Conservation (phyloP, 2,797 vertebrate genomes). For the Helicolenus hilgendorfi region DNA sequence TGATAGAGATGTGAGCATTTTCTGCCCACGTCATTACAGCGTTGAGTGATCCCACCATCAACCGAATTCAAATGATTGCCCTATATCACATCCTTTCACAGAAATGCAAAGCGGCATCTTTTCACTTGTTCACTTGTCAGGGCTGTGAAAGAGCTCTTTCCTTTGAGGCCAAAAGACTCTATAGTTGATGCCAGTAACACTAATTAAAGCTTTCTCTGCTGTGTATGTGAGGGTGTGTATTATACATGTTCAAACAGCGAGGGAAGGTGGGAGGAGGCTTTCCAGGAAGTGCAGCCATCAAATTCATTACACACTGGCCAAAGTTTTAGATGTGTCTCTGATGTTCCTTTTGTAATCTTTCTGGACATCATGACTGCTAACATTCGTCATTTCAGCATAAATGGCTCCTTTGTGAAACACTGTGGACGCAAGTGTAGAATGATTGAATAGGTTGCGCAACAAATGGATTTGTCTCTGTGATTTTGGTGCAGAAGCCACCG, state of each 20-base stretch:
- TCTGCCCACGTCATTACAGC: constrained; percentile 17
- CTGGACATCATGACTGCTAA: constrained; percentile 12
- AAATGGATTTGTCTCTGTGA: not conserved
- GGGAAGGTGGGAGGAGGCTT: constrained; percentile 19
- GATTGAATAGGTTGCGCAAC: not conserved
- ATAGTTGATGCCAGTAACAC: constrained; percentile 28
- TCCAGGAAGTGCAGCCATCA: constrained; percentile 34
- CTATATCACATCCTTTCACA: constrained; percentile 15
- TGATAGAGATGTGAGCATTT: constrained; percentile 11
- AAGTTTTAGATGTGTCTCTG: constrained; percentile 39
- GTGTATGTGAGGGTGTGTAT: not conserved
- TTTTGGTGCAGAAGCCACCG: not conserved
- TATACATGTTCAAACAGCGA: constrained; percentile 32
- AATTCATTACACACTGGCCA: constrained; percentile 51
- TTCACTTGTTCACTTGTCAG: constrained; percentile 6
- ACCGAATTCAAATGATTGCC: constrained; percentile 12
- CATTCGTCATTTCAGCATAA: constrained; percentile 15
- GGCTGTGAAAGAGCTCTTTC: constrained; percentile 6
- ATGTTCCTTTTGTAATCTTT: constrained; percentile 53
- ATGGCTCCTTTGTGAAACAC: not conserved
- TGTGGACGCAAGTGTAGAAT: not conserved
- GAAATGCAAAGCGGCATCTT: constrained; percentile 3
- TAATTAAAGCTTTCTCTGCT: constrained; percentile 65
- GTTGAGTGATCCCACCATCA: constrained; percentile 24
- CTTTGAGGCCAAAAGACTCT: constrained; percentile 4